These are phyloP conservation scores for Chromoteleia sp. DNA, from an alignment of 2,888 invertebrate genomes.

Conservation along the genomic window DNA sequence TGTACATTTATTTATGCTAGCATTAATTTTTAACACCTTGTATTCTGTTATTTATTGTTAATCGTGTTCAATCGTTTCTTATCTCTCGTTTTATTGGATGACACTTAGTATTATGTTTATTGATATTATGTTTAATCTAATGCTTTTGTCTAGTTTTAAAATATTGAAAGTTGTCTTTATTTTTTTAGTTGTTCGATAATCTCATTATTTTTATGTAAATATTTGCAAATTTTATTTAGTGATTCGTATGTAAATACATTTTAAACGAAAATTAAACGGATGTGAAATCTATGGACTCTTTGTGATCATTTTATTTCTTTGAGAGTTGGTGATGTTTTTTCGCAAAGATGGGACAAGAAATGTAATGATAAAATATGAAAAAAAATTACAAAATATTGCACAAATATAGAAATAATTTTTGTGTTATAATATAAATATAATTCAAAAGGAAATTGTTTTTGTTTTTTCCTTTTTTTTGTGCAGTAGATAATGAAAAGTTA, in stretches of 20 bases:
- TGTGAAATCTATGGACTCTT: background rate
- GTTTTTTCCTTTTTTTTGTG: too few species aligned
- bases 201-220: constrained; percentile 2
- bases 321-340: background rate
- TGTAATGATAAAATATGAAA: background rate
- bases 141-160: background rate
- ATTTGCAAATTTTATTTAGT: background rate
- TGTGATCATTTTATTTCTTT: background rate
- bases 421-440: too few species aligned
- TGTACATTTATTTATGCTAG: constrained; percentile 14
- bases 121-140: background rate
- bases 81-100: too few species aligned
- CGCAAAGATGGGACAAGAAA: background rate
- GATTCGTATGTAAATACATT: background rate
- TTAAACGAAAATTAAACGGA: constrained; percentile 4
- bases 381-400: too few species aligned
- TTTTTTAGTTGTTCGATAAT: background rate
- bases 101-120: too few species aligned
- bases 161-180: background rate
- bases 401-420: too few species aligned
- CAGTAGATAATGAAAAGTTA: too few species aligned
- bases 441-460: too few species aligned
- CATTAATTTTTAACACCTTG: too few species aligned
- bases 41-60: too few species aligned
- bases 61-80: too few species aligned